A percentile compares a stretch with the other conserved stretches of the same genome.
These are phyloP conservation scores for Oncorhynchus gorbuscha DNA, from an alignment of 2,113 vertebrate genomes.

Conservation along the genomic window DNA sequence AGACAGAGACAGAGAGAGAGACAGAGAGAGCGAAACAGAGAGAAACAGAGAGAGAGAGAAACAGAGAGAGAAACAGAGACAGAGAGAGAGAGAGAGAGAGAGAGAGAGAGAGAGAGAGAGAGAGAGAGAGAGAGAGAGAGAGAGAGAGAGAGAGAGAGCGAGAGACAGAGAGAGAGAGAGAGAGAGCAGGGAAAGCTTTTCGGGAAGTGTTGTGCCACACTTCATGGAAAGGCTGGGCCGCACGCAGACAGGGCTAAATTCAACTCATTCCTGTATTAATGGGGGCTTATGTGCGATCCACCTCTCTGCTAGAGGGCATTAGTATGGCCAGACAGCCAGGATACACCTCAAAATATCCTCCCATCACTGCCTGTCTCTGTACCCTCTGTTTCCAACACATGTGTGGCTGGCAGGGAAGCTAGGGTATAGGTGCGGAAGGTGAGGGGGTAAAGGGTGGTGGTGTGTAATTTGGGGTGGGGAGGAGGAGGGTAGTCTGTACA, in stretches of 20 bases:
- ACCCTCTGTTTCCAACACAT: slow-evolving; percentile 1
- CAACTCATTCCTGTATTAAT: slow-evolving; percentile 83
- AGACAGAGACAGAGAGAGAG: neutral
- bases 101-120: too few species aligned
- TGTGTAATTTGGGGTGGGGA: neutral
- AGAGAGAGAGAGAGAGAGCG: neutral
- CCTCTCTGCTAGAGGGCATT: slow-evolving; percentile 70
- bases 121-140: too few species aligned
- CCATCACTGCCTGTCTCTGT: neutral
- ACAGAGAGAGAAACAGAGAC: too few species aligned
- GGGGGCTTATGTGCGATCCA: slow-evolving; percentile 76
- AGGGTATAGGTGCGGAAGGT: too few species aligned
- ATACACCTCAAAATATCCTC: slow-evolving; percentile 72
- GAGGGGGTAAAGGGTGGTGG: too few species aligned
- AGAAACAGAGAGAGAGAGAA: neutral
- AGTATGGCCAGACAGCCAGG: slow-evolving; percentile 68
- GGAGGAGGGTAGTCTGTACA: neutral
- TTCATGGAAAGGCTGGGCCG: slow-evolving; percentile 72
- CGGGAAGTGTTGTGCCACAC: slow-evolving; percentile 72
- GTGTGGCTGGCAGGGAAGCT: neutral
- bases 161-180: neutral
- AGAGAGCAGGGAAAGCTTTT: slow-evolving; percentile 45
- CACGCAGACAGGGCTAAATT: slow-evolving; percentile 77
- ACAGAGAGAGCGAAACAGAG: neutral
- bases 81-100: too few species aligned